Percentiles rank a stretch among this genome's conserved stretches.
Evolutionary conservation across 1,140 invertebrate species (phyloP).

Genomic region (Hyposmocoma kahamanoa): DNA sequence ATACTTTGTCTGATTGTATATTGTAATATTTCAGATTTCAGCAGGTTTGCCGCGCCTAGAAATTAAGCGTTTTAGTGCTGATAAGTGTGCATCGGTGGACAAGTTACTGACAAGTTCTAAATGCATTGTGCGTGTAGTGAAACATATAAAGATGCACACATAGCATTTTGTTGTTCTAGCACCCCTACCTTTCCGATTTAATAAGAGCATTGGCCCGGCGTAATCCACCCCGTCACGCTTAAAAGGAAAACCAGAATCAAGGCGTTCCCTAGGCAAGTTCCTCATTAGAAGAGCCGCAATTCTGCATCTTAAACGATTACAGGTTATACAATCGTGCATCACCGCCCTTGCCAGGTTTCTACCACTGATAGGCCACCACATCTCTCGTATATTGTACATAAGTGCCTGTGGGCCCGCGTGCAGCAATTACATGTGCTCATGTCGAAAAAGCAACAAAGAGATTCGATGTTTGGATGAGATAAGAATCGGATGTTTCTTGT

Average conservation of each 20-base stretch:
- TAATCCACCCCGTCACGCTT: not conserved
- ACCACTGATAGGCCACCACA: not conserved
- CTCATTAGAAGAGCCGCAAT: too few species aligned
- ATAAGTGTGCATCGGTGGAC: not conserved
- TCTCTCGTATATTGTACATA: not conserved
- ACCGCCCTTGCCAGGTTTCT: not conserved
- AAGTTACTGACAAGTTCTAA: not conserved
- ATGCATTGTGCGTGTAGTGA: not conserved
- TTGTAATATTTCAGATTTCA: too few species aligned
- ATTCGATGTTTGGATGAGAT: slow-evolving; percentile 1
- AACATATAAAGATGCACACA: not conserved
- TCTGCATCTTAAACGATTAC: too few species aligned
- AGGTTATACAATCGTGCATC: not conserved
- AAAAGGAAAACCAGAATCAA: not conserved
- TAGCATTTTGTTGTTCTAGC: not conserved
- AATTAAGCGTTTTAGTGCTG: not conserved
- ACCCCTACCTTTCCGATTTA: not conserved
- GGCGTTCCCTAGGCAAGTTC: not conserved
- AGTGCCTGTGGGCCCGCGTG: not conserved
- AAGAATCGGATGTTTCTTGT: not conserved
- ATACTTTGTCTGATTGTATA: too few species aligned
- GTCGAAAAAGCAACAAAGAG: not conserved
- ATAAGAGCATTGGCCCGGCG: not conserved
- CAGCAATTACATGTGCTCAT: not conserved
- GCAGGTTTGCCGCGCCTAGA: not conserved